Evolutionary conservation across 2,113 vertebrate genomes (phyloP), one percentile per base, ranked within the genome.

Genomic region (Eclectus roratus): DNA sequence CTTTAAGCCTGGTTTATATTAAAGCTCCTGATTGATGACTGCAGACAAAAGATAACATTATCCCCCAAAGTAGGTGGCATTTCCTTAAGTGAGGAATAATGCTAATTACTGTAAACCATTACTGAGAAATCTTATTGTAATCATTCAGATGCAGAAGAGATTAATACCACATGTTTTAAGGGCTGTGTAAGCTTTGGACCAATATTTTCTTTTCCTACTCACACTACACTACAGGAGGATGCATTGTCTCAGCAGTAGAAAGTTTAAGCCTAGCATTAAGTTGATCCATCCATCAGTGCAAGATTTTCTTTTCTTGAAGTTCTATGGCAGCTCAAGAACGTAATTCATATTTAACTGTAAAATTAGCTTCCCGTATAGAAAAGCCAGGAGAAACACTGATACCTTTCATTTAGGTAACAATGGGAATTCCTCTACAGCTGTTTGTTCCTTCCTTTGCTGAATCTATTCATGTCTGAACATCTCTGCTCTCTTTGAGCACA

Each of bases 1-100:
- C 81, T 80, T 84, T 63, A 86, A 78, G 72, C 8, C 35, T 91
- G 43, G 11, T 77, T 91, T 89, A 83, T 78, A 80, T 88, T 93
- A 83, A 60, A 74, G 78, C 68, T 83, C 63, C 23, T 66, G 82
- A 88, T 24, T 88, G 84, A 85, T 69, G 74, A 66, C 68, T 88
- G 39, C 94, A 82, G 41, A 85, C 19, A 83, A 78, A 69, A 89
- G 43, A 85, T 93, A 96, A 85, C 39, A 50, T 89, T 85, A 88
- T 63, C 21, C 58, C 13, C 14, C 64, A 78, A 94, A 90, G 88
- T 74, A 78, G 72, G 71, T 83, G 53, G 68, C 35, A 91, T 70
- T 93, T 90, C 61, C 85, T 89, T 91, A 76, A 80, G 21, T 70
- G 53, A 91, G 43, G n/a, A 91, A 85, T 84, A 88, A 84, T 31